Evolutionary conservation across 2,888 invertebrate species (phyloP), one percentile per base, ranked within the genome.

Genomic region (Junonia oenone): DNA sequence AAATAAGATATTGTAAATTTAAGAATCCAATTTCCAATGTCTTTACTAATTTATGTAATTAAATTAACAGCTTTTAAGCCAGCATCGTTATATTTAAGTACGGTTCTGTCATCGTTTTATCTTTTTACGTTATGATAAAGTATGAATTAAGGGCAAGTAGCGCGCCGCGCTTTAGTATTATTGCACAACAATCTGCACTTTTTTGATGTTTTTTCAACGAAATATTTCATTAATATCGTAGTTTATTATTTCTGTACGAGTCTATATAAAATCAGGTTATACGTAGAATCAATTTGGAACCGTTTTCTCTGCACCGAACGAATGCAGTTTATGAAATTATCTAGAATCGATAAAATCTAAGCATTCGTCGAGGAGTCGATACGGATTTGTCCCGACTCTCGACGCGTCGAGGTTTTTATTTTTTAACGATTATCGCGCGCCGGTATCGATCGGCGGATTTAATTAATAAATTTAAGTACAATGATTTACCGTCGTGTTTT

Each of bases 381-480:
- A 87, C 85, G 83, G 87, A 83, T 82, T 86, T 85, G 82, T 84
- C 84, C 82, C 82, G 83, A 84, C 85, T 83, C 82, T 83, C 80
- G 74, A 72, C 73, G 74, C 81, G 85, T 83, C 83, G 80, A 78
- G 76, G 74, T 81, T 86, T 85, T 81, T 58, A 45, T 48, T 33
- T 33, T n/a, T 37, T 81, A 79, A 63, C 69, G 78, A 76, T 73
- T 83, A 81, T 83, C 82, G 88, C 85, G 87, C 83, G 87, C 79
- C 78, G 81, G 78, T 83, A 83, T 81, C 78, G 78, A 82, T 78
- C 79, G 83, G 86, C 87, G 79, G 79, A 82, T n/a, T n/a, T n/a
- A n/a, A n/a, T 77, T 78, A 89, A 87, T 89, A 89, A 89, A 89
- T 89, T 89, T 89, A 89, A 89, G 89, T 89, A 85, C 82, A 89